Base-by-base conservation (phyloP, 2,113 vertebrate genomes). In the Oriolus oriolus region DNA sequence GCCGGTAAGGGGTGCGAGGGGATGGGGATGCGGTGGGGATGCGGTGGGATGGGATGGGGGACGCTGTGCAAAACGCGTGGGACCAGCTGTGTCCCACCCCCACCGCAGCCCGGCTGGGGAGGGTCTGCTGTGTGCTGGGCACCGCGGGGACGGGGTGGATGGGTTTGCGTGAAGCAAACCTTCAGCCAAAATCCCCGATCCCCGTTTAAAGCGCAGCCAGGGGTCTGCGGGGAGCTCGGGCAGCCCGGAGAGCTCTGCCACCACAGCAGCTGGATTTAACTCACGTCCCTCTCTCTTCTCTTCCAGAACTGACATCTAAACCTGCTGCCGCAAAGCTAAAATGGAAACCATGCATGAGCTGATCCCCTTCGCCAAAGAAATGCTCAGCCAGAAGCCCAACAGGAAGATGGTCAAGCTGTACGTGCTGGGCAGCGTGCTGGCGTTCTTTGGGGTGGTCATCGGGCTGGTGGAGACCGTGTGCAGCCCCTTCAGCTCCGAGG, bases 331-430 rank as follows among this genome's bases (percentile, higher is more conserved):
- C n/a, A 5, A 8, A 42, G 4, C 10, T 1, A 2, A 53, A 8
- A 99, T 99, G 99, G 98, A 99, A 47, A 97, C 96, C 23, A 91
- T 99, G 66, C 98, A 98, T 0, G 98, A 99, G 96, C 96, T 99
- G 93, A 97, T 99, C 70, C 98, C 98, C 18, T 99, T 99, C 22
- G 98, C 98, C 60, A 99, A 95, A 53, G 99, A 99, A 85, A 97
- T 99, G 97, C 93, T 99, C 75, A 97, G 97, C 65, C 98, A 98
- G 97, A 98, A 96, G 96, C 97, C 98, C 88, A 97, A 84, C 87
- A 95, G 98, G 73, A 95, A 98, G 59, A 97, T 99, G 97, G 81
- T 99, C 86, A 99, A 98, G 97, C 96, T 99, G 91, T 99, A 99
- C 91, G 35, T 99, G 97, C 95, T 99, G 71, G 99, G 99, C 95